Percentiles rank a stretch among this genome's conserved stretches.
Evolutionary conservation across 2,113 vertebrate genomes (phyloP).

Genomic region (Tetrao urogallus): DNA sequence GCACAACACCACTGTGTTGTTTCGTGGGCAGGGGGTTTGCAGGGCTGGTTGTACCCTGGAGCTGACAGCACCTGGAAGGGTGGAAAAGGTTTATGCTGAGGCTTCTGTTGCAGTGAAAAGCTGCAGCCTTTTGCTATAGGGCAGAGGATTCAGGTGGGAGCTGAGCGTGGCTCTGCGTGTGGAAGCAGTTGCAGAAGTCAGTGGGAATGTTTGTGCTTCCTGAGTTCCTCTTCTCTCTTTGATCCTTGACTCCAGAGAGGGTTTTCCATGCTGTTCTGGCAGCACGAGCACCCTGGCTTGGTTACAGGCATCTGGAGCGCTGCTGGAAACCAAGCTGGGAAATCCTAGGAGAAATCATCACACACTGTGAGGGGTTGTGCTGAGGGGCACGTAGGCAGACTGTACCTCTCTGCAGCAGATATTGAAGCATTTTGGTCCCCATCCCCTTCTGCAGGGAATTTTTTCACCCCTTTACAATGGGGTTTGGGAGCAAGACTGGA

Average conservation of each 20-base stretch:
- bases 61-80: neutral
- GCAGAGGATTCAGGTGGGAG: neutral
- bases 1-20: neutral
- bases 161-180: fast-evolving
- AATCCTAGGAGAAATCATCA: neutral
- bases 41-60: neutral
- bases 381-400: fast-evolving
- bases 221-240: neutral
- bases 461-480: fast-evolving
- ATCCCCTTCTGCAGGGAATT: neutral
- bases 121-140: neutral
- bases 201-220: neutral
- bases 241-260: neutral
- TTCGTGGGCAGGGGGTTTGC: fast-evolving
- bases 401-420: neutral
- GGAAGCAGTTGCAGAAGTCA: neutral
- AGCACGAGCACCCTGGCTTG: neutral
- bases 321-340: neutral
- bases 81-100: fast-evolving
- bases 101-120: neutral
- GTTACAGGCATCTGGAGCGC: neutral
- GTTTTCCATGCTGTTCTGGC: neutral
- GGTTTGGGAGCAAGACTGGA: fast-evolving
- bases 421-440: neutral
- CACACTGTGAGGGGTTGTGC: fast-evolving